These are phyloP conservation scores for Amyelois transitella DNA, from an alignment of 1,140 invertebrate species.

Conservation along the genomic window DNA sequence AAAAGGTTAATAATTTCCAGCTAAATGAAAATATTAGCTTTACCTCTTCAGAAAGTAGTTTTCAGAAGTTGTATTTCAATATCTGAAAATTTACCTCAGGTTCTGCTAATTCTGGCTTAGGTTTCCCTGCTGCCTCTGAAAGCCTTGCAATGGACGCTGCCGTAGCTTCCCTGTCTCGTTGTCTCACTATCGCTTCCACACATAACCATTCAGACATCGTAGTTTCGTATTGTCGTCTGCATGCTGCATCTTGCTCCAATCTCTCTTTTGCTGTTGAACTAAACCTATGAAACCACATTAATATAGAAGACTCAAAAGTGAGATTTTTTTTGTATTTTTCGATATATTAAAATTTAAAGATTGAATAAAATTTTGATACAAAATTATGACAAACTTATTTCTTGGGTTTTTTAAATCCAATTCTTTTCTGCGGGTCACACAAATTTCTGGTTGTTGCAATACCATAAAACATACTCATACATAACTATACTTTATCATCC, in stretches of 20 bases:
- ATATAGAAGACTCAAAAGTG: too few relatives aligned
- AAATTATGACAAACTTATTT: too few relatives aligned
- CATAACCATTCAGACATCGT: constrained; percentile 96
- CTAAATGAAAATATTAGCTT: too few relatives aligned
- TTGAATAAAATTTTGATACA: not conserved
- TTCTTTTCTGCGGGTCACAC: too few relatives aligned
- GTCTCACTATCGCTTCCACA: constrained; percentile 92
- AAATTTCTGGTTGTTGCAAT: too few relatives aligned
- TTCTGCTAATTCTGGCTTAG: constrained; percentile 28
- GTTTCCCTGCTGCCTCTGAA: constrained; percentile 68
- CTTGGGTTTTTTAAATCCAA: too few relatives aligned
- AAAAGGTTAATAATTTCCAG: not conserved
- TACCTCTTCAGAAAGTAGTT: too few relatives aligned
- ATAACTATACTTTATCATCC: too few relatives aligned
- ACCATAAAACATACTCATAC: too few relatives aligned
- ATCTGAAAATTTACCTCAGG: constrained; percentile 71
- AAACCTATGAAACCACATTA: constrained; percentile 71
- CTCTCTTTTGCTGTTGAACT: constrained; percentile 83
- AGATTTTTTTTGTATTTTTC: constrained; percentile 4
- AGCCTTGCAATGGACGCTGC: constrained; percentile 79
- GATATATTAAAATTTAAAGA: not conserved
- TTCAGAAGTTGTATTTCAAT: too few relatives aligned
- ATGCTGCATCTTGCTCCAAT: constrained; percentile 78
- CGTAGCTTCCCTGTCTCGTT: constrained; percentile 85
- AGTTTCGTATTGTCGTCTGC: constrained; percentile 86